Evolutionary conservation across 2,888 invertebrate genomes (phyloP), one percentile per base, ranked within the genome.

Genomic region (Pseudolycoriella hygida): DNA sequence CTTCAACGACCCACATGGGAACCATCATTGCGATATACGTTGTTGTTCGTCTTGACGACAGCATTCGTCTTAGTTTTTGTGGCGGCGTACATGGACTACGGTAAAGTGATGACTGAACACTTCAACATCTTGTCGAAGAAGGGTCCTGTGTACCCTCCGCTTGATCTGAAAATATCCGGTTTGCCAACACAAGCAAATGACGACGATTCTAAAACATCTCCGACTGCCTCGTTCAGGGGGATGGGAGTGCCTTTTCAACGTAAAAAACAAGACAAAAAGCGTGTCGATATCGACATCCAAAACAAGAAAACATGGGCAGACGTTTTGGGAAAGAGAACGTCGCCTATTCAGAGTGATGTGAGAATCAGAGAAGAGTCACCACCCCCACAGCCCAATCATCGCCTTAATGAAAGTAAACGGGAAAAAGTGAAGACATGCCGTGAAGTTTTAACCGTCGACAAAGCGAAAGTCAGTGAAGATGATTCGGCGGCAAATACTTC

Each of bases 1-100:
- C 62, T 88, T 43, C 73, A 74, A 2, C 72, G 88, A 38, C 90
- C 88, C 1, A 61, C 64, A 2, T 90, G 86, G 85, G 89, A 89
- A 60, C 67, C 69, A 4, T 63, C 72, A 17, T 65, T 87, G 43
- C 82, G 82, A 56, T 83, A 73, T 57, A 65, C 68, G 46, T 71
- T 72, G 40, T 68, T 74, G 46, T 67, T 66, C 53, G 66, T 78
- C 52, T 73, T 78, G 57, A 62, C 68, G 44, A 69, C 75, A 50
- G 66, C 79, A 53, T 67, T 85, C 51, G 58, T 80, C 53, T 71
- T 77, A 54, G 73, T 80, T 20, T 56, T 80, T 47, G 71, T 78
- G 30, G 74, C 77, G 31, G 76, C 81, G 1, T 72, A 78, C 51
- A 68, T 83, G 38, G 86, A 87, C 54, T 77, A 81, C 0, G 77